Percentiles rank a stretch among this genome's conserved stretches.
These are phyloP conservation scores for Galerucella pusilla DNA, from an alignment of 2,888 invertebrate genomes.

Conservation along the genomic window DNA sequence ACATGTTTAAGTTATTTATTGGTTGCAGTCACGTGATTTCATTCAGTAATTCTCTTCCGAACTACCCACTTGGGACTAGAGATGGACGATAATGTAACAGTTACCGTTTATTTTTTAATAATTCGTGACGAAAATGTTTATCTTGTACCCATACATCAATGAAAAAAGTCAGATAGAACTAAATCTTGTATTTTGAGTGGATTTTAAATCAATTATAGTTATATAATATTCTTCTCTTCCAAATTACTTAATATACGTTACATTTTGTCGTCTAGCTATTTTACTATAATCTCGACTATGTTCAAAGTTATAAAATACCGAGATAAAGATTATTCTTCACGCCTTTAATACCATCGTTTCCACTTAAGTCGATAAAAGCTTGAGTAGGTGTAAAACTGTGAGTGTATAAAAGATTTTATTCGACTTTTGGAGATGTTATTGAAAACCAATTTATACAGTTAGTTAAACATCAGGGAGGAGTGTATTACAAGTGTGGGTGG, in stretches of 20 bases:
- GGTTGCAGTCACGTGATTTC: slow-evolving; percentile 34
- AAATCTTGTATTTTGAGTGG: no score
- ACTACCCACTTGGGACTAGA: slow-evolving; percentile 7
- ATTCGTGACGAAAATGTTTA: no score
- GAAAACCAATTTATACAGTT: neutral
- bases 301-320: neutral
- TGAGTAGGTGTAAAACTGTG: slow-evolving; percentile 1
- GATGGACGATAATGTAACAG: neutral
- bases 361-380: neutral
- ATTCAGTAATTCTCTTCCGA: slow-evolving; percentile 31
- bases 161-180: no score
- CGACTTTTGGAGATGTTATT: neutral
- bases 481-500: neutral
- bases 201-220: no score
- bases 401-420: neutral
- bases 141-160: no score
- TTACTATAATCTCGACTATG: neutral
- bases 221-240: no score
- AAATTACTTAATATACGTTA: no score
- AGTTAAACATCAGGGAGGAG: neutral
- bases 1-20: slow-evolving; percentile 38
- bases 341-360: neutral
- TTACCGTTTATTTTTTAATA: no score
- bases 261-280: no score
- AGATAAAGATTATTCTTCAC: neutral